Evolutionary conservation across 2,797 vertebrate species (phyloP).

Genomic region (Scarus forsteni): DNA sequence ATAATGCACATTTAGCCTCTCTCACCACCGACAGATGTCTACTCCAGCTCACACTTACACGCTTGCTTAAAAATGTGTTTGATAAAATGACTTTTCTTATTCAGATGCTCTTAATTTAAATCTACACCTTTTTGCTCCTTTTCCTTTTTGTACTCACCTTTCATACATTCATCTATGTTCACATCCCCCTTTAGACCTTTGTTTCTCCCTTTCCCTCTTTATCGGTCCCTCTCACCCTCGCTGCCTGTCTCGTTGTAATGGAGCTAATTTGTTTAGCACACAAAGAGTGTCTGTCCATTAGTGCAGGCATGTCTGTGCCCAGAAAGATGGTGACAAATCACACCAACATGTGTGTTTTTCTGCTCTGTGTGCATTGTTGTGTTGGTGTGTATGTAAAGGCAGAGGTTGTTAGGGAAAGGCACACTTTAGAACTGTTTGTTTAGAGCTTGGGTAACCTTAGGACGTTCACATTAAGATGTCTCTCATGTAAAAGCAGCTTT

Average conservation of each 20-base stretch:
- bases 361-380: conserved; percentile 43
- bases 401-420: conserved; percentile 5
- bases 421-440: conserved; percentile 5
- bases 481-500: conserved; percentile 4
- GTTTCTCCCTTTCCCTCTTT: neutral
- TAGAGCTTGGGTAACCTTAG: neutral
- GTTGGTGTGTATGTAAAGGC: conserved; percentile 10
- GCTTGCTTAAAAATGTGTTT: conserved; percentile 30
- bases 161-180: conserved; percentile 40
- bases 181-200: conserved; percentile 17
- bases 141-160: conserved; percentile 35
- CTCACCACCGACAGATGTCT: conserved; percentile 70
- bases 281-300: conserved; percentile 86
- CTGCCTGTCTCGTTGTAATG: conserved; percentile 82
- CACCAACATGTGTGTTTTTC: conserved; percentile 46
- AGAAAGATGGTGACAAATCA: conserved; percentile 85
- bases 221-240: conserved; percentile 55
- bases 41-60: conserved; percentile 47
- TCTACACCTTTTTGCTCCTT: conserved; percentile 22
- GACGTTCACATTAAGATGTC: conserved; percentile 11
- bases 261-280: conserved; percentile 87
- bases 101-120: conserved; percentile 26
- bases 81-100: conserved; percentile 39
- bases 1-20: conserved; percentile 79
- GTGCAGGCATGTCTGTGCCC: conserved; percentile 66